Evolutionary conservation across 2,797 vertebrate species (phyloP), one percentile per base, ranked within the genome.

Genomic region (Tokudaia tokunoshimensis): DNA sequence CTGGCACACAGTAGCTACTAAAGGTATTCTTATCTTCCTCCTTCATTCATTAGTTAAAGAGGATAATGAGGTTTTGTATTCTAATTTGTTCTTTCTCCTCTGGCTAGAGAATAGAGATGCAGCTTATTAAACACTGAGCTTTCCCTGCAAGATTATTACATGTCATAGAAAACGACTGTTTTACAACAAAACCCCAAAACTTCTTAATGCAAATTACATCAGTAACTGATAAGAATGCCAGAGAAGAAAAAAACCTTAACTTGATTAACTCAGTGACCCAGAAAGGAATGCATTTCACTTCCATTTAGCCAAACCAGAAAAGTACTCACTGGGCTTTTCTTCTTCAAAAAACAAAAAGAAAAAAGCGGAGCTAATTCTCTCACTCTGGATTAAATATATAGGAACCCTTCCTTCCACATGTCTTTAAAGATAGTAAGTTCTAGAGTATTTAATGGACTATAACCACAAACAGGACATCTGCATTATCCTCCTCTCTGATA

Each of bases 201-300:
- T 92, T 98, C 86, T 92, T 97, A 97, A 98, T 97, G 94, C 92
- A 98, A 98, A 98, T 80, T 96, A 91, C 96, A 98, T 97, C 97
- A 98, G 93, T 97, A 95, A 98, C 95, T 95, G 96, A 97, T 97
- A 98, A 98, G 97, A 97, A 98, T 96, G 96, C 97, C 96, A 98
- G 98, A 96, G 92, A 94, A 98, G 97, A 98, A 97, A 26, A 41
- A 44, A 72, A 96, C 92, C 97, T 98, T 97, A 97, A 98, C 94
- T 98, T 98, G 96, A 98, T 98, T 98, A 98, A 98, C 96, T 98
- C 98, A 98, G 94, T 98, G 97, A 98, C 97, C 97, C 98, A 97
- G 97, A 98, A 98, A 98, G 95, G 59, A 98, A 97, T 98, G 89
- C 96, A 89, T 97, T 96, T 97, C 96, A 97, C 98, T 98, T 94